These are phyloP conservation scores for Lottia gigantea DNA, from an alignment of 2,888 invertebrate species.

Conservation along the genomic window DNA sequence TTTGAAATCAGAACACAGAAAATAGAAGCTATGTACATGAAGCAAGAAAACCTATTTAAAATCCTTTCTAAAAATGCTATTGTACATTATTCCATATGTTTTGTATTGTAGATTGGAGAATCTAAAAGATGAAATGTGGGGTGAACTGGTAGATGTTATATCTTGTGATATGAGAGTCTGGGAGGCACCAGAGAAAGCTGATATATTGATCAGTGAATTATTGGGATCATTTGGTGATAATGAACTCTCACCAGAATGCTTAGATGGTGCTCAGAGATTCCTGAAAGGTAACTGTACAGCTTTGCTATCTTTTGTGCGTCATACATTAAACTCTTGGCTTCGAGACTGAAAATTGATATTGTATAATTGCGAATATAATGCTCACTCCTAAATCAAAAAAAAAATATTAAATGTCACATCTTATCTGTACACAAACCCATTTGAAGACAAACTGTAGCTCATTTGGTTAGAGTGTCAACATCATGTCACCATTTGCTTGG, in stretches of 20 bases:
- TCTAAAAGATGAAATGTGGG: conserved; percentile 65
- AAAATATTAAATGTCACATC: no score
- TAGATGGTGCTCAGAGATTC: conserved; percentile 91
- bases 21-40: no score
- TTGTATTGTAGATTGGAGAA: conserved; percentile 58
- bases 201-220: conserved; percentile 94
- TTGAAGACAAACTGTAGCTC: not conserved
- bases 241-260: conserved; percentile 97
- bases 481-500: no score
- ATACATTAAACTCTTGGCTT: no score
- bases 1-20: no score
- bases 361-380: no score
- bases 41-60: no score
- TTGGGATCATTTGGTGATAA: conserved; percentile 99
- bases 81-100: not conserved
- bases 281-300: conserved; percentile 69
- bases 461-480: no score
- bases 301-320: not conserved
- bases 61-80: no score
- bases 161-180: conserved; percentile 70
- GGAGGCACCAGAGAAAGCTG: conserved; percentile 79
- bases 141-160: conserved; percentile 67
- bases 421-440: no score
- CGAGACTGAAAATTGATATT: no score
- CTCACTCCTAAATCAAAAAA: no score